Base-by-base conservation (phyloP, 2,797 vertebrate genomes). In the Rhyacichthys aspro region DNA sequence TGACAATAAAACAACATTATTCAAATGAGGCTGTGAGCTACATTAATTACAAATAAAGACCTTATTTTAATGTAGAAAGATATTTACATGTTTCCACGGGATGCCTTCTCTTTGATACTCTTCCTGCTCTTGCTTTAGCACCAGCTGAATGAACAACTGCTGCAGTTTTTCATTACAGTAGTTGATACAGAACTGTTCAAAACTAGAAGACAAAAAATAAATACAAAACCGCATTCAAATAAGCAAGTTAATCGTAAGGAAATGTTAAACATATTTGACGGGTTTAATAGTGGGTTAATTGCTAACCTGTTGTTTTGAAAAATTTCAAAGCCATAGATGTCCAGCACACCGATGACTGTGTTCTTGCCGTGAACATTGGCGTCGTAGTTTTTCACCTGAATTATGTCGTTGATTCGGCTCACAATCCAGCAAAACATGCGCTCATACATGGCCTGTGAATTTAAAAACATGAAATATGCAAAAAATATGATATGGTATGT, bases 161-260 rank as follows among this genome's bases (percentile, higher is more conserved):
- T 99, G 97, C 16, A 99, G 90, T 74, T 99, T 99, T 67, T 99
- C 97, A 0, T 99, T 99, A 80, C 97, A 99, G 90, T 99, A 99
- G 87, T 99, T 99, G 84, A 99, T 99, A 85, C 97, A 99, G 89
- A 99, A 99, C 59, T 99, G 97, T 71, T 99, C 97, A 81, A 99
- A 98, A 85, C 97, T 99, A 55, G 12, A 79, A 34, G 9, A 52
- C 3, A 54, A 17, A 8, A 46, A 46, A 18, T 10, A 15, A 48
- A 15, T 15, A 44, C 16, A 12, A n/a, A n/a, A n/a, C n/a, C n/a
- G n/a, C n/a, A 43, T 41, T 17, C 6, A 43, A 41, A 37, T 38
- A 1, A 53, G 18, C 18, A 39, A 14, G 15, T n/a, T 23, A 7
- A 53, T 14, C 8, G 16, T 8, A 37, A 37, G 1, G 15, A 10